Evolutionary conservation across 2,113 vertebrate genomes (phyloP).

Genomic region (Echinops telfairi): DNA sequence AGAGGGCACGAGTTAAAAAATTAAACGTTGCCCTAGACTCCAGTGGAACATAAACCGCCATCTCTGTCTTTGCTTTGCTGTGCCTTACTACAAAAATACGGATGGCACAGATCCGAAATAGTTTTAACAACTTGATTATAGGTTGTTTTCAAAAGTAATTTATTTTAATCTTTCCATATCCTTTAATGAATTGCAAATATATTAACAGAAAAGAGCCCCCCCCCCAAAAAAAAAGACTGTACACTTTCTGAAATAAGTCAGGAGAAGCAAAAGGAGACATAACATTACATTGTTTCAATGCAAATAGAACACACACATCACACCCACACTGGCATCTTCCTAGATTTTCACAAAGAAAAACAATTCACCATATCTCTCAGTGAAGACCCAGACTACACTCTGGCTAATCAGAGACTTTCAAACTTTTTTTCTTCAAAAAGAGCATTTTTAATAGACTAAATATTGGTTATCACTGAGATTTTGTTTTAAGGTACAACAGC

Average conservation of each 20-base stretch:
- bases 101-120: constrained; percentile 65
- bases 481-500: constrained; percentile 80
- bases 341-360: constrained; percentile 80
- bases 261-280: constrained; percentile 80
- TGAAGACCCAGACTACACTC: constrained; percentile 67
- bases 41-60: constrained; percentile 37
- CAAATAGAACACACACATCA: constrained; percentile 85
- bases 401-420: constrained; percentile 79
- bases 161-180: constrained; percentile 89
- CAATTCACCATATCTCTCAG: constrained; percentile 51
- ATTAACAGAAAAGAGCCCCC: constrained; percentile 87
- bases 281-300: constrained; percentile 87
- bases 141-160: constrained; percentile 89
- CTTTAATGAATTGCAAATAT: constrained; percentile 89
- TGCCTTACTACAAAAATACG: constrained; percentile 73
- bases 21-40: constrained; percentile 52
- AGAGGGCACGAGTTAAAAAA: constrained; percentile 50
- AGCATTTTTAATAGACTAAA: constrained; percentile 74
- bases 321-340: constrained; percentile 81
- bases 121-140: constrained; percentile 77
- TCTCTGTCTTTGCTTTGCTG: constrained; percentile 49
- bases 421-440: constrained; percentile 70
- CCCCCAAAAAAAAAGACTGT: constrained; percentile 77
- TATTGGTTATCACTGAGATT: constrained; percentile 72
- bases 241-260: constrained; percentile 87